These are phyloP conservation scores for Coregonus suidteri DNA, from an alignment of 2,797 vertebrate genomes.

Conservation along the genomic window DNA sequence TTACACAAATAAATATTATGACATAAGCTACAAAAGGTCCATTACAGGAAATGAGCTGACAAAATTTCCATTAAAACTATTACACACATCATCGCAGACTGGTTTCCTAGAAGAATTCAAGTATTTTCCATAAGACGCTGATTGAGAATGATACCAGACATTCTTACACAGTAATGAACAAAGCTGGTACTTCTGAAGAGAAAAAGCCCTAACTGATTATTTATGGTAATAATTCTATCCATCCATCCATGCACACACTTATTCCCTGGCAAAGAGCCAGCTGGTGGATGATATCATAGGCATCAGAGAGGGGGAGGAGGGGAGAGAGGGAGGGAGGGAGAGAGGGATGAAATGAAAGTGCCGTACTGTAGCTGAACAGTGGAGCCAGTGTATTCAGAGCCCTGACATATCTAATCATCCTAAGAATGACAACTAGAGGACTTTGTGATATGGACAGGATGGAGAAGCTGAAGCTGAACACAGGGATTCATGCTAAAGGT, in stretches of 20 bases:
- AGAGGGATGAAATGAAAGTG: conserved; percentile 27
- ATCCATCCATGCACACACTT: not conserved
- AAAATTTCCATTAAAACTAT: not conserved
- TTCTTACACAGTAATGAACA: conserved; percentile 1
- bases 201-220: not conserved
- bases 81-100: not conserved
- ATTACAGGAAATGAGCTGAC: not conserved
- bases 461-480: conserved; percentile 8
- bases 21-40: not conserved
- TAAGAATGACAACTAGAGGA: conserved; percentile 58
- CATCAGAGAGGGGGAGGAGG: not conserved
- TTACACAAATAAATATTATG: not conserved
- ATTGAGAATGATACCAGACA: not conserved
- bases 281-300: conserved; percentile 1
- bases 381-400: conserved; percentile 28
- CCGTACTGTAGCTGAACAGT: conserved; percentile 7
- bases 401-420: conserved; percentile 40
- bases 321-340: not conserved
- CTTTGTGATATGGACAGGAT: conserved; percentile 12
- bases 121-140: not conserved
- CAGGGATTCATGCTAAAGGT: conserved; percentile 10
- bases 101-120: not conserved
- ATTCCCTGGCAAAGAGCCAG: conserved; percentile 12
- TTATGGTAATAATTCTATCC: not conserved
- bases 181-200: not conserved